A percentile compares a stretch with the other conserved stretches of the same genome.
phyloP scores from a whole-genome alignment of 37 sponge, comb jelly and placozoan species.

The Petrosia ficiformis region DNA sequence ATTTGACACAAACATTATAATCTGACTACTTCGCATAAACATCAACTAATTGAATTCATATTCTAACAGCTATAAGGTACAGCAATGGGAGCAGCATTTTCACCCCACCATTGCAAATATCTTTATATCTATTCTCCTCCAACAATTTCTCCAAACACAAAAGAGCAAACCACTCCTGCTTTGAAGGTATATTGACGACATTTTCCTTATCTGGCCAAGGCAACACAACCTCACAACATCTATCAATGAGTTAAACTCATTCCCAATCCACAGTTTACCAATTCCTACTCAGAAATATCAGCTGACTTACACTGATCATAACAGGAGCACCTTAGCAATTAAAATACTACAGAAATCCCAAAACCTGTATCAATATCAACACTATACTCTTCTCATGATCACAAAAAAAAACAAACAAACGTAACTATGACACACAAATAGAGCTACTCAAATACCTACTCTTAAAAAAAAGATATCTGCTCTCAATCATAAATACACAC shows the following conservation, averaged over 20 bases:
- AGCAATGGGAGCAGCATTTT: conserved; percentile 45
- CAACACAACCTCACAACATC: not conserved
- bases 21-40: conserved; percentile 9
- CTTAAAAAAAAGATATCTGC: conserved; percentile 7
- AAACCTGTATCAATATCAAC: conserved; percentile 32
- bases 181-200: conserved; percentile 44
- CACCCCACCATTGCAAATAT: conserved; percentile 29
- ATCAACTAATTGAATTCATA: not conserved
- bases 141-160: conserved; percentile 5
- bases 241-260: conserved; percentile 1
- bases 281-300: not conserved
- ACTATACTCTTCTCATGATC: conserved; percentile 22
- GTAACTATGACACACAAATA: not conserved
- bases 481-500: not conserved
- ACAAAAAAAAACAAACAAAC: not conserved
- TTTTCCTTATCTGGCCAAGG: conserved; percentile 31
- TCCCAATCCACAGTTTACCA: conserved; percentile 8
- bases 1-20: conserved; percentile 21
- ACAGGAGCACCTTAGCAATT: not conserved
- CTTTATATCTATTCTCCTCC: conserved; percentile 11
- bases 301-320: no score
- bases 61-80: conserved; percentile 32
- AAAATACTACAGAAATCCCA: conserved; percentile 23
- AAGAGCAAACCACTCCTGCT: conserved; percentile 12
- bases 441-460: conserved; percentile 9